Conservation (phyloP, 1,140 invertebrate genomes). For the Lysiphlebus fabarum region DNA sequence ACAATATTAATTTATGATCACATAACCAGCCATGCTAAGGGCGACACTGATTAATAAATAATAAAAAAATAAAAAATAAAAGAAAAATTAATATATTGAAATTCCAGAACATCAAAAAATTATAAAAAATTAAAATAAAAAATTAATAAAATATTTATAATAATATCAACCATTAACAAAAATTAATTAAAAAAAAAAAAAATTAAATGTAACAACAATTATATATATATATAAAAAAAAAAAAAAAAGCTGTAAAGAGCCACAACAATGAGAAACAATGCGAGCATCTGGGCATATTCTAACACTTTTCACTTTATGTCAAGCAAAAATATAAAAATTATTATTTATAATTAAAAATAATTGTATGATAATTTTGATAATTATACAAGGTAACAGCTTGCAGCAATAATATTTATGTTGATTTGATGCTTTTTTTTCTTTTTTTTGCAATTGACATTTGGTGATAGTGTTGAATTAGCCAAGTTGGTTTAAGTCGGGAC, state of each 20-base stretch:
- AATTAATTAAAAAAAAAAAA: slow-evolving; percentile 7
- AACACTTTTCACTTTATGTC: slow-evolving; percentile 30
- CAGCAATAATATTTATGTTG: no score
- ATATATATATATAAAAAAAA: slow-evolving; percentile 38
- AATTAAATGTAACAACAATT: slow-evolving; percentile 41
- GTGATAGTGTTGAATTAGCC: slow-evolving; percentile 40
- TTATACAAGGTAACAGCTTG: no score
- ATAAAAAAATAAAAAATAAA: slow-evolving; percentile 24
- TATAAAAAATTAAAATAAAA: no score
- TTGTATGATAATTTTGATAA: no score
- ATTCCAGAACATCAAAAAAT: not conserved
- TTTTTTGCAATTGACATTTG: slow-evolving; percentile 29
- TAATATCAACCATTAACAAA: not conserved
- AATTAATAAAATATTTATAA: slow-evolving; percentile 6
- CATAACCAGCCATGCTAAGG: slow-evolving; percentile 54
- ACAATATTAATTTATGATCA: slow-evolving; percentile 30
- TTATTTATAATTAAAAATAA: no score
- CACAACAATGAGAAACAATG: slow-evolving; percentile 59
- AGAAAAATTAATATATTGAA: slow-evolving; percentile 17
- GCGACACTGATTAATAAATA: slow-evolving; percentile 46
- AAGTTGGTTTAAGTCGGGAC: slow-evolving; percentile 54
- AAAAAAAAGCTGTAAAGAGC: slow-evolving; percentile 57
- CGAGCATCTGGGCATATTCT: slow-evolving; percentile 45
- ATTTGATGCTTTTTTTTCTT: not conserved
- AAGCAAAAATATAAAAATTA: not conserved